These are phyloP conservation scores for Malacoraja senta DNA, from an alignment of 2,797 vertebrate genomes.

Conservation along the genomic window DNA sequence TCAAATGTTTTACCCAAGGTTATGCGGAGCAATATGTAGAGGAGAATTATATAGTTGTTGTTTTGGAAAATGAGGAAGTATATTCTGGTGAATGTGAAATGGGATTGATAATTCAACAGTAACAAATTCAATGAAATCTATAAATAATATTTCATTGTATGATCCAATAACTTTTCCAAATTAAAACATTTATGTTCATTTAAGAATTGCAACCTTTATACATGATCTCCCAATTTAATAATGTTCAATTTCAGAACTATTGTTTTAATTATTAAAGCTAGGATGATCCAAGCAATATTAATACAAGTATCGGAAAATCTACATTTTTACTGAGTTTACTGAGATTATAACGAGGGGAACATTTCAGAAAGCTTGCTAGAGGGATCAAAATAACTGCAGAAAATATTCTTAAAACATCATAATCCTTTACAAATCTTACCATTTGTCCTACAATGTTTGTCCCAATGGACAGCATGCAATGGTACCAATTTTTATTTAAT, in stretches of 20 bases:
- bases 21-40: neutral
- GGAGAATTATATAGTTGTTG: neutral
- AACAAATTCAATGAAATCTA: neutral
- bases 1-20: neutral
- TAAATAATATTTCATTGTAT: neutral
- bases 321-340: neutral
- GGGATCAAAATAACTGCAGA: neutral
- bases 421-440: slow-evolving; percentile 25
- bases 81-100: neutral
- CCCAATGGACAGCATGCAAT: neutral
- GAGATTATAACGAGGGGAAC: neutral
- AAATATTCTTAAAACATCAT: neutral
- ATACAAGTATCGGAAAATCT: neutral
- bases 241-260: neutral
- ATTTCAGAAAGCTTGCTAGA: neutral
- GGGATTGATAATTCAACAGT: neutral
- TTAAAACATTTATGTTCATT: neutral
- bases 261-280: neutral
- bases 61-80: neutral
- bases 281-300: neutral
- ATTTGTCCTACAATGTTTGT: neutral
- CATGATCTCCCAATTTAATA: neutral
- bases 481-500: neutral
- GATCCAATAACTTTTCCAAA: neutral
- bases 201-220: neutral